Percentiles rank a stretch among this genome's conserved stretches.
These are phyloP conservation scores for Alces alces DNA, from an alignment of 2,113 vertebrate species.

Conservation along the genomic window DNA sequence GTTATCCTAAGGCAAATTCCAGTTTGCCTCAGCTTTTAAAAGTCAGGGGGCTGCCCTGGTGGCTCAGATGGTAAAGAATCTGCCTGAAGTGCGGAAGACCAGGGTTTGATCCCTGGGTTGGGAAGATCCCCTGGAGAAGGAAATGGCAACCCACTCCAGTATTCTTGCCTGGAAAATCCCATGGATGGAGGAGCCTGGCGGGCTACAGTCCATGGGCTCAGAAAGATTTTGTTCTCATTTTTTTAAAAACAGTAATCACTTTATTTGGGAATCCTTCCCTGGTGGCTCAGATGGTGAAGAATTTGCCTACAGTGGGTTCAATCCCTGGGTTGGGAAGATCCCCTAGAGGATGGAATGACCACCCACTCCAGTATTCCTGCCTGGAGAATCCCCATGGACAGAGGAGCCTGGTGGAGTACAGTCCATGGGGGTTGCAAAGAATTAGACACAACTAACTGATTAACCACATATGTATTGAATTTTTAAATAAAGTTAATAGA, in stretches of 20 bases:
- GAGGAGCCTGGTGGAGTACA: neutral
- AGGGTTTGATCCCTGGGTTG: neutral
- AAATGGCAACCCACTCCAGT: neutral
- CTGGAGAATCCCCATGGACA: neutral
- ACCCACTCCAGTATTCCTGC: no score
- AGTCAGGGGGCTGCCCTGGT: neutral
- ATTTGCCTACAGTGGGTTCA: no score
- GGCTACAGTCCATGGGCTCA: neutral
- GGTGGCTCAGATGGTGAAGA: no score
- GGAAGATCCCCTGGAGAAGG: neutral
- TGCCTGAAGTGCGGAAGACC: neutral
- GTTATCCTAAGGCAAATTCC: neutral
- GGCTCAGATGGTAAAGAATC: neutral
- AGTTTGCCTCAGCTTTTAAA: neutral
- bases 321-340: no score
- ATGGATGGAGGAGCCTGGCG: neutral
- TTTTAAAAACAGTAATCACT: neutral
- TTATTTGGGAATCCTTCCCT: neutral
- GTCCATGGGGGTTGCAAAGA: neutral
- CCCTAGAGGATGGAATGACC: no score
- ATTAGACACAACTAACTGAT: accelerated
- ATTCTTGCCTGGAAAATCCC: neutral
- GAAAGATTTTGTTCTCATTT: neutral
- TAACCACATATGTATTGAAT: neutral
- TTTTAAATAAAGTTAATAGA: neutral